Percentiles rank a stretch among this genome's conserved stretches.
Conservation (phyloP, 2,797 vertebrate species). For the Enteromius paludinosus region DNA sequence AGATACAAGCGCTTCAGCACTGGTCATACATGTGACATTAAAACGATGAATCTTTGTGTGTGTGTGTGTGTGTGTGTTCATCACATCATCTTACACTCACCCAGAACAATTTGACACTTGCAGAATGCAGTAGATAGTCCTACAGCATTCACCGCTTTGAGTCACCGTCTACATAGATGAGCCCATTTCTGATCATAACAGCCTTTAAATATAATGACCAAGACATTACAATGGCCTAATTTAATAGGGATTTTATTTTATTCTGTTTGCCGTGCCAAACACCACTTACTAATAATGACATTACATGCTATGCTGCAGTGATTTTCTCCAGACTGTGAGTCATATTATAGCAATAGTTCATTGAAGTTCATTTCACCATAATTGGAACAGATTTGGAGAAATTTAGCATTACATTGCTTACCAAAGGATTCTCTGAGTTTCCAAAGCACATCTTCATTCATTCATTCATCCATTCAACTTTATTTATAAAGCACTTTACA, state of each 20-base stretch:
- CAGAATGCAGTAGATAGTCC: neutral
- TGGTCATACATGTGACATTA: neutral
- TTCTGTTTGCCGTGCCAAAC: neutral
- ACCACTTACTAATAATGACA: neutral
- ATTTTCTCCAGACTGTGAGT: neutral
- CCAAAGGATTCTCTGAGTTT: too few species aligned
- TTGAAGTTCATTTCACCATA: too few species aligned
- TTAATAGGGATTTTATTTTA: neutral
- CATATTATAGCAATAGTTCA: neutral
- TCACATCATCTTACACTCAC: neutral
- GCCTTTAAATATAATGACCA: neutral
- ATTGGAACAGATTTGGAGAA: neutral
- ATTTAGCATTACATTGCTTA: neutral
- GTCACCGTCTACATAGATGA: neutral
- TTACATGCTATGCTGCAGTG: neutral
- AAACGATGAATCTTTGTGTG: neutral
- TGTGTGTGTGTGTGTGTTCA: neutral
- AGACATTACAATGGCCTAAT: neutral
- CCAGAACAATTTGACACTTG: neutral
- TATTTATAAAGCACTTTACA: too few species aligned
- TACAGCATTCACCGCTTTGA: neutral
- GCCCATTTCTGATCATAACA: neutral
- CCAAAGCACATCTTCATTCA: neutral
- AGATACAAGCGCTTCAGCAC: neutral
- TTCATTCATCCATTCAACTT: too few species aligned